Conservation (phyloP, 2,797 vertebrate species). For the Tarsius wallacei region DNA sequence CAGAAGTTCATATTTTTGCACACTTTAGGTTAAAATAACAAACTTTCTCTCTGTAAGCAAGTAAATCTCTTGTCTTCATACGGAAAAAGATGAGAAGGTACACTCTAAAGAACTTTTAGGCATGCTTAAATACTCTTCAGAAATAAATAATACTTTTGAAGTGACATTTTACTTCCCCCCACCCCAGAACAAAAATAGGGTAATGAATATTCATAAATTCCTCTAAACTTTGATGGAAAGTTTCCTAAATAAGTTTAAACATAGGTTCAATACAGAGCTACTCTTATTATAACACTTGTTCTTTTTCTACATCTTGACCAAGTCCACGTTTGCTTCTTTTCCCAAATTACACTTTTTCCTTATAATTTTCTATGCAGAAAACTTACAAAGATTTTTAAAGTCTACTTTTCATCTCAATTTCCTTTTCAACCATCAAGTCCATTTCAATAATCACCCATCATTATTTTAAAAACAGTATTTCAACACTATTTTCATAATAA, state of each 20-base stretch:
- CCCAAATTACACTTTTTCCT: neutral
- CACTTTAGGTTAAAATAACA: neutral
- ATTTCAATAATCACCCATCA: neutral
- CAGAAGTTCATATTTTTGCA: neutral
- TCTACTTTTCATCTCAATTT: slow-evolving; percentile 37
- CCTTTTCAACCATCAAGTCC: neutral
- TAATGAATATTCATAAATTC: slow-evolving; percentile 2
- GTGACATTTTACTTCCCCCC: neutral
- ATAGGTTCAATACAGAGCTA: slow-evolving; percentile 11
- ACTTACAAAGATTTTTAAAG: neutral
- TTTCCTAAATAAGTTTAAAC: slow-evolving; percentile 47
- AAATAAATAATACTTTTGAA: slow-evolving; percentile 48
- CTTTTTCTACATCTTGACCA: neutral
- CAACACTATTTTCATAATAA: neutral
- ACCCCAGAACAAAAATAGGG: neutral
- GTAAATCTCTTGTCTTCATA: slow-evolving; percentile 34
- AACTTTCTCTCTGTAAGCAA: slow-evolving; percentile 16
- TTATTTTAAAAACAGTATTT: neutral
- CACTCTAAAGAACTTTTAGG: neutral
- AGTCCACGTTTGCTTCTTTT: neutral
- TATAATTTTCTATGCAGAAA: neutral
- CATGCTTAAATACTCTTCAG: neutral
- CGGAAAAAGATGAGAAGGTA: neutral
- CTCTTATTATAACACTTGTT: neutral
- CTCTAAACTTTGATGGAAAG: slow-evolving; percentile 7